phyloP scores from a whole-genome alignment of 2,888 invertebrate species.

The Scaptomyza cyrtandrae region DNA sequence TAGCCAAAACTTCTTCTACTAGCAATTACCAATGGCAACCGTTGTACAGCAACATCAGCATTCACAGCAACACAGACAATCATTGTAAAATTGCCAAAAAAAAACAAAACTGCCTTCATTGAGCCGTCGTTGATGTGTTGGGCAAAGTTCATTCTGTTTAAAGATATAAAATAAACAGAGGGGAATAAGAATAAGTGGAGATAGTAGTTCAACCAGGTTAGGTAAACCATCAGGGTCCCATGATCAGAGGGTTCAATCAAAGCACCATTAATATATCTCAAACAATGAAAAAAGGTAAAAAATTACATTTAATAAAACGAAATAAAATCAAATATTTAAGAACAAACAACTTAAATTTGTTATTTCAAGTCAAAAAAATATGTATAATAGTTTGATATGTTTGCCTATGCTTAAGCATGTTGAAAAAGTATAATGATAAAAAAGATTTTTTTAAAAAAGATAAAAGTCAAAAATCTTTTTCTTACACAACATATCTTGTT shows the following conservation, averaged over 20 bases:
- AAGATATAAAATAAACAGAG: constrained; percentile 5
- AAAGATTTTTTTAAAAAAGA: too few species aligned
- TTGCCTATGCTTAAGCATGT: background rate
- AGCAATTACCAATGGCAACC: constrained; percentile 57
- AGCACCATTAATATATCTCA: background rate
- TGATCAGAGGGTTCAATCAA: constrained; percentile 12
- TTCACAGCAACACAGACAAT: constrained; percentile 29
- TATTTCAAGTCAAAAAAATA: background rate
- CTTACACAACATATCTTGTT: too few species aligned
- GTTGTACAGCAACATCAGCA: too few species aligned
- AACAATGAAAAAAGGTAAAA: constrained; percentile 6
- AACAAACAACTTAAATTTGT: background rate
- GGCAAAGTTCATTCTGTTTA: background rate
- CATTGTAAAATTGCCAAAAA: constrained; percentile 36
- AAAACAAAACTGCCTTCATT: constrained; percentile 39
- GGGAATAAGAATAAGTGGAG: constrained; percentile 24
- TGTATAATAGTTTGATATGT: too few species aligned
- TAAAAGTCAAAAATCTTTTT: too few species aligned
- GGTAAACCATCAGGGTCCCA: background rate
- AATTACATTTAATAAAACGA: constrained; percentile 22
- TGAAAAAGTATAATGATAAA: background rate
- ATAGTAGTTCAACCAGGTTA: constrained; percentile 7
- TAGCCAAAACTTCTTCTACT: constrained; percentile 12
- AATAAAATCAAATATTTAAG: background rate
- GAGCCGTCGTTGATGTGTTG: constrained; percentile 20